These are phyloP conservation scores for Phthorimaea operculella DNA, from an alignment of 1,140 invertebrate genomes.

Conservation along the genomic window DNA sequence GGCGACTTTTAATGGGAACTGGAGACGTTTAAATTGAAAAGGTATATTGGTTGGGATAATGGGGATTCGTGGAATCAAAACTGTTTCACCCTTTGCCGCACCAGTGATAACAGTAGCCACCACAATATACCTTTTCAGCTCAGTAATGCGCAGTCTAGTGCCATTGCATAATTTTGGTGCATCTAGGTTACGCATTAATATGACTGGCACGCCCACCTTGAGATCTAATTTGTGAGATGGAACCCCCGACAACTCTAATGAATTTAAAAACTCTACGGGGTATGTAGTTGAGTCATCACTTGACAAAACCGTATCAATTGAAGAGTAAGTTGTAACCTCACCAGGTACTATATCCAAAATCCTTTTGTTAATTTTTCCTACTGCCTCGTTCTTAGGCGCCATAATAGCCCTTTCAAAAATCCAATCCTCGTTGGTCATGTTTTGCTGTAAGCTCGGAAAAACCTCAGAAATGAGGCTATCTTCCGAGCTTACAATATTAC, in stretches of 20 bases:
- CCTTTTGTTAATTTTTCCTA: conserved; percentile 30
- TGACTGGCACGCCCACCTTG: conserved; percentile 22
- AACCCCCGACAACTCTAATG: conserved; percentile 35
- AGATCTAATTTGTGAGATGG: conserved; percentile 31
- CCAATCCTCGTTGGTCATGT: conserved; percentile 43
- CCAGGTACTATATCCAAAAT: conserved; percentile 31
- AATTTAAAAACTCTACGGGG: conserved; percentile 50
- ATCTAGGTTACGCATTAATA: conserved; percentile 30
- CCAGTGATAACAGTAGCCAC: no score
- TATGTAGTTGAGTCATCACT: conserved; percentile 36
- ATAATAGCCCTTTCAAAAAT: conserved; percentile 43
- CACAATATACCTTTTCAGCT: no score
- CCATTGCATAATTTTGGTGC: conserved; percentile 55
- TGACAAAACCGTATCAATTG: conserved; percentile 38
- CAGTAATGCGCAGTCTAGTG: conserved; percentile 49
- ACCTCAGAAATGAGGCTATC: conserved; percentile 23
- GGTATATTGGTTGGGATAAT: no score
- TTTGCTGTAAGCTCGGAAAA: conserved; percentile 20
- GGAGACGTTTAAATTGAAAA: conserved; percentile 56
- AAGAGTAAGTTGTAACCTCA: conserved; percentile 26
- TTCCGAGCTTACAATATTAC: conserved; percentile 26
- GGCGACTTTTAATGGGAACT: conserved; percentile 63
- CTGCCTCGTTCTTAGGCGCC: conserved; percentile 48
- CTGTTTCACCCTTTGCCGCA: conserved; percentile 25
- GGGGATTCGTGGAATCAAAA: no score